A percentile compares a stretch with the other conserved stretches of the same genome.
phyloP scores from a whole-genome alignment of 2,113 vertebrate species.

The Glareola pratincola region DNA sequence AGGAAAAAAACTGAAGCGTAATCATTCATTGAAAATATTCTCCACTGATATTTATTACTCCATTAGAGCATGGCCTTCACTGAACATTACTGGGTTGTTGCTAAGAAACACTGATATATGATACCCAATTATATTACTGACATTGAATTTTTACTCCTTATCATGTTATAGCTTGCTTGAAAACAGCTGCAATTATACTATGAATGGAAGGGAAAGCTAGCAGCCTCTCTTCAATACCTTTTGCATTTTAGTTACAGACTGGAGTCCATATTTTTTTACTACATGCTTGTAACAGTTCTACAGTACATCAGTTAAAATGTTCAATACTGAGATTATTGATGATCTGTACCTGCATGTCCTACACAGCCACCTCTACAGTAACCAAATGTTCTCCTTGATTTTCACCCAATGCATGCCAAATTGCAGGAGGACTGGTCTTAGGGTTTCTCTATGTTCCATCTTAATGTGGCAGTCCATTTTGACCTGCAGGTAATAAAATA shows the following conservation, averaged over 20 bases:
- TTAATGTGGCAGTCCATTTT: not conserved
- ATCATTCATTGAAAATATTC: conserved; percentile 2
- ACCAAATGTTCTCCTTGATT: not conserved
- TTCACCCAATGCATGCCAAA: not conserved
- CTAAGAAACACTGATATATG: conserved; percentile 37
- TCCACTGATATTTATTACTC: not conserved
- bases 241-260: not conserved
- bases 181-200: conserved; percentile 7
- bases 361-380: not conserved
- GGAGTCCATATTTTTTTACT: not conserved
- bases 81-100: not conserved
- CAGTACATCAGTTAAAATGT: not conserved
- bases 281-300: not conserved
- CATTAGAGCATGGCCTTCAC: not conserved
- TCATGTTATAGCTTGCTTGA: conserved; percentile 7
- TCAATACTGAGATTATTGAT: not conserved
- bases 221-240: not conserved
- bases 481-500: not conserved
- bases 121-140: conserved; percentile 22
- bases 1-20: not conserved
- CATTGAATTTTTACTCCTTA: conserved; percentile 33
- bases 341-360: not conserved
- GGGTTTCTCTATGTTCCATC: not conserved
- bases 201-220: not conserved
- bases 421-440: not conserved